Evolutionary conservation across 2,113 vertebrate species (phyloP), one percentile per base, ranked within the genome.

Genomic region (Rhinolophus ferrumequinum): DNA sequence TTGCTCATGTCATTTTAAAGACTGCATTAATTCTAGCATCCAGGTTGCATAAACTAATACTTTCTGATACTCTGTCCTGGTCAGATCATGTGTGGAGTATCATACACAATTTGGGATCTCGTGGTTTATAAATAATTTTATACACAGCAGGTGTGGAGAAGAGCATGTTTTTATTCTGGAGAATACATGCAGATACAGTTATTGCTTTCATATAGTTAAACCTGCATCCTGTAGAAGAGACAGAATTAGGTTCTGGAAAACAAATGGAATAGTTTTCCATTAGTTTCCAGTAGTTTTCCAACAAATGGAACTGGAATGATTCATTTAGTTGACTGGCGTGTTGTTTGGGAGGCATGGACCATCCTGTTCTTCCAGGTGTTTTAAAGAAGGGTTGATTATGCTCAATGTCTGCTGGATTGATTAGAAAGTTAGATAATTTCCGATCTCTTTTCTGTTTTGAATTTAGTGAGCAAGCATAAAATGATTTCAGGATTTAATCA

Each of bases 101-200:
- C 72, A 60, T 28, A n/a, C 13, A 54, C 67, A 60, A 18, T 76
- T 87, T n/a, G 28, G n/a, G 13, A 82, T 52, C 16, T 95, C 19
- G 9, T 38, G 47, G 54, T 96, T 72, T 86, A 33, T 64, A 35
- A 90, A 35, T 94, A 87, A 81, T 81, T 81, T 75, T 67, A 66
- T 33, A 76, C 33, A 28, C 41, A 62, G 28, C 13, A 62, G 6
- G 13, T 66, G 8, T 38, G 47, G 30, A 38, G n/a, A 24, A 66
- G 35, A 80, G 24, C 58, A 47, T 80, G n/a, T 69, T 87, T 93
- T 76, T 87, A 88, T 24, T 33, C 14, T 76, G 67, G 52, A 62
- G 28, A 76, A 64, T 38, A 73, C 9, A 24, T 41, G 76, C 24
- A 67, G 56, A 60, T 81, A 19, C 8, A 60, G 24, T 60, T 91